Evolutionary conservation across 2,797 vertebrate species (phyloP), one percentile per base, ranked within the genome.

Genomic region (Poliocrania exsul): DNA sequence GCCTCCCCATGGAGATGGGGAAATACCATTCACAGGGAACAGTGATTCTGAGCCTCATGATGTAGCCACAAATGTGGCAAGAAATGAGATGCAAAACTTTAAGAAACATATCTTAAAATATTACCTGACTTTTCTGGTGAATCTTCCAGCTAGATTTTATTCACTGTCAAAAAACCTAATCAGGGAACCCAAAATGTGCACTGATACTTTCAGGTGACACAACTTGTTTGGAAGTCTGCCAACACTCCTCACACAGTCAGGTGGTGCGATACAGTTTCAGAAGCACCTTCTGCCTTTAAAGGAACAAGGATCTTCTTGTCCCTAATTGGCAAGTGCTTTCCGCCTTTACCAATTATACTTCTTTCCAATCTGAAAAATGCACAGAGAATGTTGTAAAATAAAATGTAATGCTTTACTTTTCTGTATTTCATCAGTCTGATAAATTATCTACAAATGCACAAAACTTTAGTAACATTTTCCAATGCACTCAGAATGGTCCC

Each of bases 331-430:
- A 77, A 81, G 42, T 54, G 50, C 47, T 73, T 88, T 77, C 47
- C 61, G 61, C 29, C 33, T 91, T 21, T 64, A 79, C 57, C 71
- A 81, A 81, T 66, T 42, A 69, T 10, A 90, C 62, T 42, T 75
- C 38, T 69, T 84, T 84, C 10, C 44, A 75, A 56, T 70, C 53
- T 77, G 42, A 94, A 96, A 92, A 93, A 93, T 95, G 62, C 86
- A 96, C 88, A 87, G 74, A 96, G 70, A 92, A 73, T 72, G 75
- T 65, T 81, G 42, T 80, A 95, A 92, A 96, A 95, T 94, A 93
- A 81, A 93, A 91, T 29, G 72, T 78, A 92, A 90, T 88, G 93
- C 72, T 96, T 95, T 93, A 96, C 94, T 95, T 79, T 92, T 92
- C 64, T 37, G 37, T 87, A 92, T 66, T 86, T 86, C 65, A 91